phyloP scores from a whole-genome alignment of 2,113 vertebrate genomes.

The Carollia perspicillata region DNA sequence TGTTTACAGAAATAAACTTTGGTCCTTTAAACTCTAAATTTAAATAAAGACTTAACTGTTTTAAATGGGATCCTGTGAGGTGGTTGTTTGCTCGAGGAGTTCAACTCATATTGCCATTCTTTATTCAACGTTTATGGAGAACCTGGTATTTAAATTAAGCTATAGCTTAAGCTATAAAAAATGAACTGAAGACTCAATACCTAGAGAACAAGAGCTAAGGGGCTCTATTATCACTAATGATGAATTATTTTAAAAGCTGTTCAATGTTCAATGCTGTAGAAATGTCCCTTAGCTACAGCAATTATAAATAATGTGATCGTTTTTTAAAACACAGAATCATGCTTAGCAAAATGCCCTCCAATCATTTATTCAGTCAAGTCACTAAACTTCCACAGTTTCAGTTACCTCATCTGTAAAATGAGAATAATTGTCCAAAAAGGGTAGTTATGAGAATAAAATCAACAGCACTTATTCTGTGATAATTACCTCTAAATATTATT shows the following conservation, averaged over 20 bases:
- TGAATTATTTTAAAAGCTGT: neutral
- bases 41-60: neutral
- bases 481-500: neutral
- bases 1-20: neutral
- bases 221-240: neutral
- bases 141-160: neutral
- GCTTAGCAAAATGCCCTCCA: neutral
- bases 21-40: neutral
- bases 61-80: neutral
- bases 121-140: neutral
- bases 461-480: neutral
- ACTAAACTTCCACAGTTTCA: neutral
- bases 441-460: neutral
- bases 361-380: neutral
- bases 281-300: neutral
- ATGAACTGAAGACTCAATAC: neutral
- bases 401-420: neutral
- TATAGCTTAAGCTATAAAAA: neutral
- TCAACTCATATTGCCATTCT: neutral
- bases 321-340: neutral
- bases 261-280: neutral
- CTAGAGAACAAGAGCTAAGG: neutral
- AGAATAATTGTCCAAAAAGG: neutral
- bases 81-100: neutral
- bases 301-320: neutral